These are phyloP conservation scores for Champsocephalus esox DNA, from an alignment of 2,797 vertebrate species.

Conservation along the genomic window DNA sequence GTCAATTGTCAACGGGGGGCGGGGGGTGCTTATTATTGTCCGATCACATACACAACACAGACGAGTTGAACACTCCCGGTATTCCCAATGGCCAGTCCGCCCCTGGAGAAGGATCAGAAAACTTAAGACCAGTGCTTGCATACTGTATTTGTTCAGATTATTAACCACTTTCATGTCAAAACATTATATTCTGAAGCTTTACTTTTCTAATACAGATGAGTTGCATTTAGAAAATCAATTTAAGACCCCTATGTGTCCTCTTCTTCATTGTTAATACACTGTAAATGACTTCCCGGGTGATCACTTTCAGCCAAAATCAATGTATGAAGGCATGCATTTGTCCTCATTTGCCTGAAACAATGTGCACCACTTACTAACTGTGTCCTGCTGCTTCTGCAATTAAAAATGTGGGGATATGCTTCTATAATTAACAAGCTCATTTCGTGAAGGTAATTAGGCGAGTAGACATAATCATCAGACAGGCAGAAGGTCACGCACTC, in stretches of 20 bases:
- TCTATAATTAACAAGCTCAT: slow-evolving; percentile 12
- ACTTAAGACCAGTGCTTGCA: slow-evolving; percentile 7
- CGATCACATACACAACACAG: too few species aligned
- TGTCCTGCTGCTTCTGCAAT: background rate
- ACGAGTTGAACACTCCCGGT: too few species aligned
- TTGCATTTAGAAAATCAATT: background rate
- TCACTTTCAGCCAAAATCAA: slow-evolving; percentile 7
- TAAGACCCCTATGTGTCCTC: too few species aligned
- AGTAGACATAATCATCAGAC: slow-evolving; percentile 31
- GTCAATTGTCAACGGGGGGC: too few species aligned
- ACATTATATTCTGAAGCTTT: background rate
- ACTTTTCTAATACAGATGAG: background rate
- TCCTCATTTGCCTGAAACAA: background rate
- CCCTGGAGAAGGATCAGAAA: slow-evolving; percentile 18
- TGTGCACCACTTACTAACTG: background rate
- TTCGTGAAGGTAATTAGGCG: slow-evolving; percentile 13
- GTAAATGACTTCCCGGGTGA: background rate
- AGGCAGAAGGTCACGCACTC: slow-evolving; percentile 46
- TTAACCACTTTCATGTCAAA: background rate
- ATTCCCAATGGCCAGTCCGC: too few species aligned
- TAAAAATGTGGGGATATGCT: background rate
- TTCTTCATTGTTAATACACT: background rate
- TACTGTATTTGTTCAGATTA: background rate
- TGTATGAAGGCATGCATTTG: background rate
- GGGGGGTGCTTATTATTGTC: too few species aligned